phyloP scores from a whole-genome alignment of 2,888 invertebrate species.

The Cryptosula pallasiana region DNA sequence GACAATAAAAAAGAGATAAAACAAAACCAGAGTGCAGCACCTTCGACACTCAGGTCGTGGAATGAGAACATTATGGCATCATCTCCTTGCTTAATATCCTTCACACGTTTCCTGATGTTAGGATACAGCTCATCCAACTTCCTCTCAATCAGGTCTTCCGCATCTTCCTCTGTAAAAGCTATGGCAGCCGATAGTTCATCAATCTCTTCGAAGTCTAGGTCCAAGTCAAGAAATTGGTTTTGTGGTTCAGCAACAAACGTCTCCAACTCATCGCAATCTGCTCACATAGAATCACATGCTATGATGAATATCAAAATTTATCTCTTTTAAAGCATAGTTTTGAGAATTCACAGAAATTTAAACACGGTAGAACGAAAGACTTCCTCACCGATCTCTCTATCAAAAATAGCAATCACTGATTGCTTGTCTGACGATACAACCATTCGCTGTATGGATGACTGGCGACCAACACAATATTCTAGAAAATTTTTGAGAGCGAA shows the following conservation, averaged over 20 bases:
- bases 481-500: slow-evolving; percentile 17
- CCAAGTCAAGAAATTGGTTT: slow-evolving; percentile 9
- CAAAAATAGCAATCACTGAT: slow-evolving; percentile 4
- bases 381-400: not conserved
- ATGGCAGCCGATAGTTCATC: not conserved
- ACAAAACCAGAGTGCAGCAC: no score
- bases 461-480: slow-evolving; percentile 1
- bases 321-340: no score
- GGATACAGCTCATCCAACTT: not conserved
- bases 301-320: not conserved
- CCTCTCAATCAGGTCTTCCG: not conserved
- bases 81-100: not conserved
- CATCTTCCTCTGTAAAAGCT: not conserved
- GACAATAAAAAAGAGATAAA: no score
- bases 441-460: not conserved
- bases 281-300: not conserved
- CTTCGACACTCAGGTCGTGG: not conserved
- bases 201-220: slow-evolving; percentile 10
- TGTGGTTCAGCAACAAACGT: not conserved
- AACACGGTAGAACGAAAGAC: no score
- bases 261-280: slow-evolving; percentile 18
- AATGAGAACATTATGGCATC: not conserved
- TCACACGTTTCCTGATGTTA: not conserved
- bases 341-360: no score
- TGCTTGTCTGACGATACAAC: not conserved